These are phyloP conservation scores for Plemyria rubiginata DNA, from an alignment of 2,888 invertebrate genomes.

Conservation along the genomic window DNA sequence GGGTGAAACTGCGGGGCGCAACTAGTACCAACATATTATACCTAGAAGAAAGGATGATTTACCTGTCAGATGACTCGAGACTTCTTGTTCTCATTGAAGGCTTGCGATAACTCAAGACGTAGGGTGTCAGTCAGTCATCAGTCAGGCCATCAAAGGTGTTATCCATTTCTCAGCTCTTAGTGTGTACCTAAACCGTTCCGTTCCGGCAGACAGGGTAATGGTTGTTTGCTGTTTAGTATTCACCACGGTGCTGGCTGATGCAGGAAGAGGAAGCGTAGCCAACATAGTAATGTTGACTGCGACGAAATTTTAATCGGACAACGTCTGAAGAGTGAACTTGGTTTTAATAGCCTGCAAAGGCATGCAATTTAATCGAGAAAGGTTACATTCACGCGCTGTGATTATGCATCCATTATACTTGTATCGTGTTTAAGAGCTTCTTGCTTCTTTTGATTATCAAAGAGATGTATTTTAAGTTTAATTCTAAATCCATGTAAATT, in stretches of 20 bases:
- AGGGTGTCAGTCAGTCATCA: background rate
- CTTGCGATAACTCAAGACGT: background rate
- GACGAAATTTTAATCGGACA: conserved; percentile 34
- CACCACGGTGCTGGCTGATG: conserved; percentile 51
- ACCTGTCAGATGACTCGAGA: background rate
- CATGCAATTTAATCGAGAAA: too few relatives aligned
- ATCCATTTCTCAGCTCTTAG: conserved; percentile 32
- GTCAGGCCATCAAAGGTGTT: background rate
- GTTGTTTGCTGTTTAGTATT: conserved; percentile 60
- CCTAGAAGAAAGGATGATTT: too few relatives aligned
- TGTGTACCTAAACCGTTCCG: conserved; percentile 57
- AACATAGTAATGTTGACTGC: conserved; percentile 55
- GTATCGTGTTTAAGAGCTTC: too few relatives aligned
- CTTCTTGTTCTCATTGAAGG: background rate
- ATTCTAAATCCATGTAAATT: too few relatives aligned
- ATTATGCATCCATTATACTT: too few relatives aligned
- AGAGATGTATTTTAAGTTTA: too few relatives aligned
- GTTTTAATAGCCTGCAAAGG: background rate
- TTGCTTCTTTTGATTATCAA: too few relatives aligned
- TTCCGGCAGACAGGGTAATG: conserved; percentile 56
- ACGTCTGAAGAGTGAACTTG: conserved; percentile 10
- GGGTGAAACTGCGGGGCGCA: too few relatives aligned
- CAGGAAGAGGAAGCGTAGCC: conserved; percentile 65
- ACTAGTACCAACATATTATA: too few relatives aligned
- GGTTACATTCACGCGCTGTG: too few relatives aligned